Conservation (phyloP, 2,113 vertebrate species). For the Galeopterus variegatus region DNA sequence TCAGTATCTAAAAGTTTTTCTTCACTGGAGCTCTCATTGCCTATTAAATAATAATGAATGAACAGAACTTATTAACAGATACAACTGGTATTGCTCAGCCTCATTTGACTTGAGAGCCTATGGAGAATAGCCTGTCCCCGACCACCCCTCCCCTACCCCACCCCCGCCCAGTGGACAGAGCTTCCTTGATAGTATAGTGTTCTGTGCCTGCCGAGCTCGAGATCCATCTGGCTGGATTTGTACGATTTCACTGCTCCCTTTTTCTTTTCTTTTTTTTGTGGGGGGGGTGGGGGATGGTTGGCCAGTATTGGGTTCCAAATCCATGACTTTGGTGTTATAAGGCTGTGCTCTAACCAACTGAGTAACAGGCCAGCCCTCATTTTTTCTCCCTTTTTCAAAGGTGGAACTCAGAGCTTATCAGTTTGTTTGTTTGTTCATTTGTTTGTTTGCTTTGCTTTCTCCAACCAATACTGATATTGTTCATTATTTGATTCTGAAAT, state of each 20-base stretch:
- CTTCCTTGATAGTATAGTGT: background rate
- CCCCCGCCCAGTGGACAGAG: fast-evolving
- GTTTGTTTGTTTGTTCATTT: constrained; percentile 78
- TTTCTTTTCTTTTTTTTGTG: no score
- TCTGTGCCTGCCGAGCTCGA: background rate
- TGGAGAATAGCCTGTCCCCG: background rate
- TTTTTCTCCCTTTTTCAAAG: background rate
- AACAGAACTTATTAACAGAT: constrained; percentile 26
- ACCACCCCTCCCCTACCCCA: fast-evolving
- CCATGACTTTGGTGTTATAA: no score
- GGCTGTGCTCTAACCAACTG: no score
- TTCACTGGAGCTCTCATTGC: background rate
- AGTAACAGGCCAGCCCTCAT: no score
- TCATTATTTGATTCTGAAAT: constrained; percentile 85
- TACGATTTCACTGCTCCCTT: background rate
- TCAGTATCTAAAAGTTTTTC: background rate
- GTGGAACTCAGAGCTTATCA: background rate
- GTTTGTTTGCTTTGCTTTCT: constrained; percentile 82
- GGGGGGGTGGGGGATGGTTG: no score
- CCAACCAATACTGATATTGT: constrained; percentile 81
- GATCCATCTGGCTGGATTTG: background rate
- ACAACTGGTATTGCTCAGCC: background rate
- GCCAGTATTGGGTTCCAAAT: no score
- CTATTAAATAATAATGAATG: background rate
- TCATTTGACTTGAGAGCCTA: background rate